Base-by-base conservation (phyloP, 1,140 invertebrate species). In the Brachionus rubens region DNA sequence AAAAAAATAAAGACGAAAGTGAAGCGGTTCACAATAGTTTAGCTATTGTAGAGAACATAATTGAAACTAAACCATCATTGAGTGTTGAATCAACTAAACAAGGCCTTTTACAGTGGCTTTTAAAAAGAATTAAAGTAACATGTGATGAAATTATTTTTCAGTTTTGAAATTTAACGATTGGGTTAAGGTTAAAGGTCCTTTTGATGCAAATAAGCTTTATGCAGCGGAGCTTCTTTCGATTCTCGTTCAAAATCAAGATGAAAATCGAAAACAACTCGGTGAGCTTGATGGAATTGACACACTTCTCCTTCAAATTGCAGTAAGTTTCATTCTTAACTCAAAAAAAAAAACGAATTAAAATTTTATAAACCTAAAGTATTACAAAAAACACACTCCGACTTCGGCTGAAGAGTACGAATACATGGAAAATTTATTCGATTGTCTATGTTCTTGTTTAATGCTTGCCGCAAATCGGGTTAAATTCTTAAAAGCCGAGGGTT, bases 391-490 rank as follows among this genome's bases (percentile, higher is more conserved):
- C 81, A 94, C 98, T 87, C 96, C 96, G 0, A 87, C 85, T 54
- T 90, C 89, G 70, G 89, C 89, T 9, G 95, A 99, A 84, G 96
- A 99, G 84, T 89, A 92, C 80, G 97, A 99, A 85, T 91, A 94
- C 81, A 98, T 99, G 95, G 96, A 98, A 83, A 99, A 99, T 86
- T 86, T 99, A 50, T 99, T 99, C 81, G 92, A 98, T 82, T 90
- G 90, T 78, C 86, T 99, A 14, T 99, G 96, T 83, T 96, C 94
- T 10, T 90, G 92, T 77, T 87, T 99, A 54, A 91, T 98, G 89
- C 88, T 90, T 70, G 86, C 90, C 6, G 84, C 89, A 67, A 99
- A 99, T 85, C 88, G 94, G 77, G 91, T 94, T 65, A 88, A 90
- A 76, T 99, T 99, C 84, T 86, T 99, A 12, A 89, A 91, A 79